Evolutionary conservation across 2,113 vertebrate species (phyloP).

Genomic region (Dissostichus mawsoni): DNA sequence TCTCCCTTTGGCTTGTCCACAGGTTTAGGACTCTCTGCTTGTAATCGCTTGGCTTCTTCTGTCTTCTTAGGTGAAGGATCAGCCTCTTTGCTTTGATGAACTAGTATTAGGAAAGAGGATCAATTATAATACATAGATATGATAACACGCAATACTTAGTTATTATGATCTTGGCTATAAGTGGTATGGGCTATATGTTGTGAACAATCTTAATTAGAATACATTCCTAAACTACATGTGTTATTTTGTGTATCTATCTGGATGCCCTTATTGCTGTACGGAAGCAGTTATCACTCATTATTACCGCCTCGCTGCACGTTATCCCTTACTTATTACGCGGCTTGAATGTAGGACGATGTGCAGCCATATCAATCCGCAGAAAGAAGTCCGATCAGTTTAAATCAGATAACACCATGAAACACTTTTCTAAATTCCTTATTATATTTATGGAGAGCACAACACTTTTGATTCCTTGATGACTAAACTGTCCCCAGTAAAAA

Average conservation of each 20-base stretch:
- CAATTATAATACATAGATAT: neutral
- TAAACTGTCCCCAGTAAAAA: too few relatives aligned
- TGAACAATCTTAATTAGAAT: neutral
- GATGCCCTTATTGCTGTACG: neutral
- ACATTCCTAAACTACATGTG: neutral
- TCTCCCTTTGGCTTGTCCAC: conserved; percentile 65
- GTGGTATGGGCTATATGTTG: neutral
- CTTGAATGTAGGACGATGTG: too few relatives aligned
- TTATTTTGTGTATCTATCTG: neutral
- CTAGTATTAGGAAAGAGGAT: conserved; percentile 5
- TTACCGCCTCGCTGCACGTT: neutral
- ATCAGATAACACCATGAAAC: too few relatives aligned
- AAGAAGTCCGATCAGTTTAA: too few relatives aligned
- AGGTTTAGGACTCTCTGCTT: neutral
- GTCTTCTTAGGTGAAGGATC: conserved; percentile 30
- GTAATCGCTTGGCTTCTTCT: conserved; percentile 18
- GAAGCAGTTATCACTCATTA: neutral
- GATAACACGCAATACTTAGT: neutral
- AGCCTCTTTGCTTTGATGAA: conserved; percentile 58
- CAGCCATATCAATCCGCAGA: too few relatives aligned
- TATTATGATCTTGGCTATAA: neutral
- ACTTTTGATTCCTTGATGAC: too few relatives aligned
- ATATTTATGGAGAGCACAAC: too few relatives aligned
- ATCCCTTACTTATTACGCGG: too few relatives aligned
- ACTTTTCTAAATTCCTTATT: too few relatives aligned